A percentile compares a stretch with the other conserved stretches of the same genome.
phyloP scores from a whole-genome alignment of 2,113 vertebrate genomes.

The Colistium nudipinnis region DNA sequence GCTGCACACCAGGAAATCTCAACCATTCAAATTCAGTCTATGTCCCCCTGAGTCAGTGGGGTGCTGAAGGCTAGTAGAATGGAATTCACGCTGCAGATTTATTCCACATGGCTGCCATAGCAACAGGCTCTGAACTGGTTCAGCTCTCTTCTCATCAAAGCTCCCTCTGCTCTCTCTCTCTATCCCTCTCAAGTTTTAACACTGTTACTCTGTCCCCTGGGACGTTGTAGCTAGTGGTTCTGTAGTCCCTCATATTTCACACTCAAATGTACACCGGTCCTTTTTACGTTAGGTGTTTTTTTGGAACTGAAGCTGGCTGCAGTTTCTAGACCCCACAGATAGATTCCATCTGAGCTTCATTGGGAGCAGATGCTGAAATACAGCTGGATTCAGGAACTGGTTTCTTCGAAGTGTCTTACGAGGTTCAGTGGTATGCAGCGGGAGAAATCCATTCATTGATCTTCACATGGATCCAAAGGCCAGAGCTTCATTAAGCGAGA shows the following conservation, averaged over 20 bases:
- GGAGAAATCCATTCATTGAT: slow-evolving; percentile 25
- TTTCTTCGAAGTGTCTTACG: background rate
- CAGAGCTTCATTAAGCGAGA: slow-evolving; percentile 27
- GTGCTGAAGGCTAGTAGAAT: slow-evolving; percentile 68
- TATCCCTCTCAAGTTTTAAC: slow-evolving; percentile 45
- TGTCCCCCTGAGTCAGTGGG: slow-evolving; percentile 65
- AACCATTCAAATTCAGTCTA: slow-evolving; percentile 66
- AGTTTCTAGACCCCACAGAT: slow-evolving; percentile 9
- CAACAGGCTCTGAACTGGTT: slow-evolving; percentile 74
- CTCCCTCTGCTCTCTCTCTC: slow-evolving; percentile 12
- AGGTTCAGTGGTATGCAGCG: background rate
- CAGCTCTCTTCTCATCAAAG: slow-evolving; percentile 62
- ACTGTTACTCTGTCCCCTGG: slow-evolving; percentile 26
- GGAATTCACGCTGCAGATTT: slow-evolving; percentile 69
- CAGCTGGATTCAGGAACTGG: slow-evolving; percentile 1
- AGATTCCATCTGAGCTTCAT: slow-evolving; percentile 2
- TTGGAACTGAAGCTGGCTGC: background rate
- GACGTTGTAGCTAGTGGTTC: slow-evolving; percentile 10
- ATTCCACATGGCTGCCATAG: slow-evolving; percentile 79
- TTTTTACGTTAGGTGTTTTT: slow-evolving; percentile 1
- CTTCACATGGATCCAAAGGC: slow-evolving; percentile 10
- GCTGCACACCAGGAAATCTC: slow-evolving; percentile 4
- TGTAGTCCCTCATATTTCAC: slow-evolving; percentile 18
- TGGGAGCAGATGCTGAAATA: slow-evolving; percentile 8
- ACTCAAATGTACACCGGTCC: background rate